phyloP scores from a whole-genome alignment of 2,888 invertebrate genomes.

The Oscheius sp. region DNA sequence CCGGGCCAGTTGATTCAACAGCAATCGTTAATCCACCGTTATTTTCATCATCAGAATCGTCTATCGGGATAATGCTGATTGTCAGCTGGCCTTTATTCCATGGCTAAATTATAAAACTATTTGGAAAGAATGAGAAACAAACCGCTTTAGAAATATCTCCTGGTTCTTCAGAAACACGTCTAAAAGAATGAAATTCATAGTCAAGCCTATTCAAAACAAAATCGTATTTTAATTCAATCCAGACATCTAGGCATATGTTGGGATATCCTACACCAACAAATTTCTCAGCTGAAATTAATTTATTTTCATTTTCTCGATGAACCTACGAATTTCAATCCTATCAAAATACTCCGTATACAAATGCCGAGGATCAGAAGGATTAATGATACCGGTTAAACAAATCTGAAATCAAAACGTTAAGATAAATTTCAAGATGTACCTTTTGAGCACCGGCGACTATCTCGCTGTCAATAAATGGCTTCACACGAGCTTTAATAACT shows the following conservation, averaged over 20 bases:
- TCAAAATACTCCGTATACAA: background rate
- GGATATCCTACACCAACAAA: background rate
- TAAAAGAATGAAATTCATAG: background rate
- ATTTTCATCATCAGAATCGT: background rate
- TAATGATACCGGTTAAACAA: background rate
- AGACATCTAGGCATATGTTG: background rate
- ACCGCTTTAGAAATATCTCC: too few species aligned
- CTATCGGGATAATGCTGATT: background rate
- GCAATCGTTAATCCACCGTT: too few species aligned
- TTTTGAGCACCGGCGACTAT: background rate
- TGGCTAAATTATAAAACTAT: background rate
- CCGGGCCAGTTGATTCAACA: too few species aligned
- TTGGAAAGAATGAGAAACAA: background rate
- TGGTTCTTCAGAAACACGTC: background rate
- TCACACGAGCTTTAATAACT: background rate
- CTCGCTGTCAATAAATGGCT: background rate
- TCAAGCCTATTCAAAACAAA: background rate
- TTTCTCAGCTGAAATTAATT: background rate
- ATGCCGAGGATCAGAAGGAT: background rate
- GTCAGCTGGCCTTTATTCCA: background rate
- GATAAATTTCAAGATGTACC: background rate
- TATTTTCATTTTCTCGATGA: background rate
- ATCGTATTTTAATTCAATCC: background rate
- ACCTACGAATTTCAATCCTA: constrained; percentile 11
- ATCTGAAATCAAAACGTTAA: constrained; percentile 16